Evolutionary conservation across 2,888 invertebrate genomes (phyloP).

Genomic region (Zygothrica quintamaculata): DNA sequence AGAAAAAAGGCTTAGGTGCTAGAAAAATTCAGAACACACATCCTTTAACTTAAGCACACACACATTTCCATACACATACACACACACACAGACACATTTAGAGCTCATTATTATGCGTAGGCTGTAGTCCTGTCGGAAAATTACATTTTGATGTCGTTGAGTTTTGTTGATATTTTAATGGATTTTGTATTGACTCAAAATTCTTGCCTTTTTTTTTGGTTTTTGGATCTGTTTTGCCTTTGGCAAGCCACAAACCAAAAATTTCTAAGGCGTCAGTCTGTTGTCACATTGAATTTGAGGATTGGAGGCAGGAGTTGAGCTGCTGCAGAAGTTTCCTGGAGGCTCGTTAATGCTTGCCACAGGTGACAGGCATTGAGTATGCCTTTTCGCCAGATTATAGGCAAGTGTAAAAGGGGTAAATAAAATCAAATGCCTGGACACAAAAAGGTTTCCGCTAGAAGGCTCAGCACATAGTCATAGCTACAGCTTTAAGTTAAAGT

Average conservation of each 20-base stretch:
- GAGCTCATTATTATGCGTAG: conserved; percentile 70
- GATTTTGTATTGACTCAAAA: conserved; percentile 72
- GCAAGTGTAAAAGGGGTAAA: conserved; percentile 12
- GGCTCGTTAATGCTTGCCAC: conserved; percentile 48
- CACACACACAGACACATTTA: conserved; percentile 5
- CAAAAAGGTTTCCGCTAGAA: too few species aligned
- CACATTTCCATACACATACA: background rate
- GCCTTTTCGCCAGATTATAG: conserved; percentile 25
- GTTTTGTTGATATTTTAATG: conserved; percentile 77
- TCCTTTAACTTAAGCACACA: background rate
- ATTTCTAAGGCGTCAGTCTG: conserved; percentile 45
- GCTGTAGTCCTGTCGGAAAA: conserved; percentile 67
- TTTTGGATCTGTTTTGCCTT: conserved; percentile 34
- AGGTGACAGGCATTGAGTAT: conserved; percentile 31
- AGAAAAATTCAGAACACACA: conserved; percentile 30
- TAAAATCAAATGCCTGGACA: conserved; percentile 25
- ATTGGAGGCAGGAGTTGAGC: conserved; percentile 45
- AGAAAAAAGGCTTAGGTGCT: conserved; percentile 48
- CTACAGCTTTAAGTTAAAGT: conserved; percentile 6
- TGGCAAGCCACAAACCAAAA: conserved; percentile 5
- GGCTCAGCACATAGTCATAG: too few species aligned
- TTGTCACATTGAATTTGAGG: conserved; percentile 72
- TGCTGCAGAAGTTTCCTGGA: conserved; percentile 17
- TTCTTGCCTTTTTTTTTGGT: too few species aligned
- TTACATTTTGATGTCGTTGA: conserved; percentile 75